A percentile compares a stretch with the other conserved stretches of the same genome.
Evolutionary conservation across 2,113 vertebrate genomes (phyloP).

Genomic region (Struthidea cinerea): DNA sequence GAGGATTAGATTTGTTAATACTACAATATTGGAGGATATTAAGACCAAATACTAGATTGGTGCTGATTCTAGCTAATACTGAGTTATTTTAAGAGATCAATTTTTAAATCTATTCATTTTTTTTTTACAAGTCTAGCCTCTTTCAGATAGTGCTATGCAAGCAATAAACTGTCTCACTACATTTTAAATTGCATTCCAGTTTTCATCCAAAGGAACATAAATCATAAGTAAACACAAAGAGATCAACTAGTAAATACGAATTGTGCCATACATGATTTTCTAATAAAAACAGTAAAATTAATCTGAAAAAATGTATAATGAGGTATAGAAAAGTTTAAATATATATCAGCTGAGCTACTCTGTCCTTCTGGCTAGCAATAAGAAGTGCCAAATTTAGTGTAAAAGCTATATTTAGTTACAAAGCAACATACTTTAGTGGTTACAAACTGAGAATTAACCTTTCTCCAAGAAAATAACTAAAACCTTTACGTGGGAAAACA

Average conservation of each 20-base stretch:
- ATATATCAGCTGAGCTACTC: conserved; percentile 15
- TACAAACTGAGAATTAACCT: conserved; percentile 63
- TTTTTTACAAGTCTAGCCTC: background rate
- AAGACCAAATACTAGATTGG: background rate
- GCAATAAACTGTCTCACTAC: background rate
- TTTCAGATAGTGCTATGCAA: background rate
- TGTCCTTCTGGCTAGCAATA: conserved; percentile 57
- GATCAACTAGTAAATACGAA: conserved; percentile 28
- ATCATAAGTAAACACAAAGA: conserved; percentile 19
- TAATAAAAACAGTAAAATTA: conserved; percentile 10
- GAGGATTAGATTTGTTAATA: conserved; percentile 49
- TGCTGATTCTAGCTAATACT: conserved; percentile 1
- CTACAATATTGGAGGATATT: conserved; percentile 8
- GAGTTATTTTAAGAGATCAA: background rate
- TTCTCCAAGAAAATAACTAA: conserved; percentile 35
- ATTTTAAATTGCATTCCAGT: background rate
- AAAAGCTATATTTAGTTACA: conserved; percentile 61
- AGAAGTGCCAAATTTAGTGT: conserved; percentile 59
- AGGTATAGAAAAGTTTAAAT: conserved; percentile 50
- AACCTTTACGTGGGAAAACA: conserved; percentile 15
- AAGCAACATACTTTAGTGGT: conserved; percentile 53
- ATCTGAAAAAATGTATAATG: conserved; percentile 21
- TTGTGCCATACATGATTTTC: conserved; percentile 1
- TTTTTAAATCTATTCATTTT: background rate
- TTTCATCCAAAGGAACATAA: background rate